These are phyloP conservation scores for Drosophila picticornis DNA, from an alignment of 2,888 invertebrate genomes.

Conservation along the genomic window DNA sequence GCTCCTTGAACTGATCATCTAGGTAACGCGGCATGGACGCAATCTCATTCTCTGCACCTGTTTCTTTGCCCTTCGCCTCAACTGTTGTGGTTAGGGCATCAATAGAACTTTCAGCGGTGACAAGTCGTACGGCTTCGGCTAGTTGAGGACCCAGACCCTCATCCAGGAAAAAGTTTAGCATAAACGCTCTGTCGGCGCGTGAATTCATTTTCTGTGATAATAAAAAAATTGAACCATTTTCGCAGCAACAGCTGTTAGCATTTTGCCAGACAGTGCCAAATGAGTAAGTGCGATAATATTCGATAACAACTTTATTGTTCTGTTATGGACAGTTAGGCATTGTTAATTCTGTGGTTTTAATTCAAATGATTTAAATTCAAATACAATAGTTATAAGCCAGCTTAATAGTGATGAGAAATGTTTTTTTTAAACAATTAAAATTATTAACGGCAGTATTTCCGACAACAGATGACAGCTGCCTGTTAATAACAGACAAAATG, in stretches of 20 bases:
- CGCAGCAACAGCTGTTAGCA: constrained; percentile 21
- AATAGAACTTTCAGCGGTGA: constrained; percentile 21
- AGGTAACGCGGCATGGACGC: constrained; percentile 8
- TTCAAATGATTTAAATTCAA: background rate
- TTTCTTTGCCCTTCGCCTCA: background rate
- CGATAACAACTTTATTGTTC: background rate
- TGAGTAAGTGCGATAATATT: background rate
- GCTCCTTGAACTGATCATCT: constrained; percentile 54
- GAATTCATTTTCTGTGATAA: constrained; percentile 32
- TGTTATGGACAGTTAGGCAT: background rate
- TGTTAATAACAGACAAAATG: constrained; percentile 3
- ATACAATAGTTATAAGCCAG: background rate
- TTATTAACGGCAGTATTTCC: background rate
- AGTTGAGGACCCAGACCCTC: constrained; percentile 45
- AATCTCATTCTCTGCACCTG: background rate
- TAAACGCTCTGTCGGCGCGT: constrained; percentile 49
- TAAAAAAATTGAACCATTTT: background rate
- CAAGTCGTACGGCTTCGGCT: constrained; percentile 43
- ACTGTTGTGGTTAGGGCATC: background rate
- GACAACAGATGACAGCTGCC: background rate
- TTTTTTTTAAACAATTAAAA: background rate
- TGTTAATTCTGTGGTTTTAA: background rate
- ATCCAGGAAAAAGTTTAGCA: constrained; percentile 52
- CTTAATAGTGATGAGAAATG: background rate
- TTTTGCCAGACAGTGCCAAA: background rate